Base-by-base conservation (phyloP, 2,113 vertebrate genomes). In the Delphinapterus leucas region DNA sequence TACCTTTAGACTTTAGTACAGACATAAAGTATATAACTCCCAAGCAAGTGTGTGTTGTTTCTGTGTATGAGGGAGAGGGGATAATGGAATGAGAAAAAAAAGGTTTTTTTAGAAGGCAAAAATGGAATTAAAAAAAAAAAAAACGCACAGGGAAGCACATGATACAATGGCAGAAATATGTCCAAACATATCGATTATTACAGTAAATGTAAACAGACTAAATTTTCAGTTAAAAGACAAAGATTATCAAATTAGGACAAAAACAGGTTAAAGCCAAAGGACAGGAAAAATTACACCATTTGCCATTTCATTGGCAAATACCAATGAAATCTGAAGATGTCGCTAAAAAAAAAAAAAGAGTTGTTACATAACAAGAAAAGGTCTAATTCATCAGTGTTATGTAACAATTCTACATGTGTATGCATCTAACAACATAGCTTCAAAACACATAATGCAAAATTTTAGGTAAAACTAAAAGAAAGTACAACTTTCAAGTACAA, bases 401-500 rank as follows among this genome's bases (percentile, higher is more conserved):
- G 5, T 18, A 74, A 49, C 0, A 47, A 74, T 47, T 79, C 33
- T 53, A 74, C 74, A 74, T 44, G 38, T 17, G 23, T 65, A 80
- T 33, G 10, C 33, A 76, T 65, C 70, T 41, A 65, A 25, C 44
- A 67, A 79, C 53, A 79, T 5, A 71, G 74, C 60, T 14, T 79
- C 61, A 61, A 93, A 80, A 88, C 28, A 74, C 5, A 55, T 23
- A 89, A 88, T 81, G 41, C 12, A 41, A 94, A 81, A 94, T 63
- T 82, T 73, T 88, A 88, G 25, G 9, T n/a, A 68, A 23, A 73
- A 55, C 55, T 12, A 23, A 61, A 63, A 76, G 44, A 71, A 61
- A 53, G 11, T 49, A 49, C 47, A 47, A 47, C 47, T 47, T 47
- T 47, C 47, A 47, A 47, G 47, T 99, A 99, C 98, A 99, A 98